Percentiles rank a stretch among this genome's conserved stretches.
These are phyloP conservation scores for Narcine bancroftii DNA, from an alignment of 2,113 vertebrate genomes.

Conservation along the genomic window DNA sequence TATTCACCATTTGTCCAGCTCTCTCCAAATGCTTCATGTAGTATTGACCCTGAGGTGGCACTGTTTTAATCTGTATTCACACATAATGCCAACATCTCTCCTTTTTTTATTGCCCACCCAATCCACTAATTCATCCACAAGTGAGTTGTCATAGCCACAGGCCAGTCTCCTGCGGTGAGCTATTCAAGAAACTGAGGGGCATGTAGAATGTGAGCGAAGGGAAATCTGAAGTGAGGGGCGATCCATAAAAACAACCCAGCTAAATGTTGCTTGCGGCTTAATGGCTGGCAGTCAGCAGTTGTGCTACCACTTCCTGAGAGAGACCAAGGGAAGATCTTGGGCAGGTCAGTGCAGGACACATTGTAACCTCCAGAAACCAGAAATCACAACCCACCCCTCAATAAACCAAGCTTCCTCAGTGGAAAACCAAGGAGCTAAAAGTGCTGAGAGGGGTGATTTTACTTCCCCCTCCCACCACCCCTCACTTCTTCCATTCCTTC, in stretches of 20 bases:
- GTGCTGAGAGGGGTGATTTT: not conserved
- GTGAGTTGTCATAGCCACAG: constrained; percentile 39
- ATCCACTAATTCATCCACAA: constrained; percentile 37
- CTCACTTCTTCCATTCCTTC: not conserved
- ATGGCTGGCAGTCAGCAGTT: not conserved
- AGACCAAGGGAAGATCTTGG: not conserved
- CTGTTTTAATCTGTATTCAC: constrained; percentile 50
- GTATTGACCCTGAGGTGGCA: constrained; percentile 49
- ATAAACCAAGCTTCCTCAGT: not conserved
- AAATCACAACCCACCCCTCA: not conserved
- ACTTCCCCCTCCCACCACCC: not conserved
- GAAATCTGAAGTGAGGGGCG: not conserved
- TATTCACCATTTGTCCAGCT: constrained; percentile 45
- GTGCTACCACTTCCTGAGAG: no score
- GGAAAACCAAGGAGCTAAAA: not conserved
- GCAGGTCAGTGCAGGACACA: no score
- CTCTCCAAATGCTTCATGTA: constrained; percentile 43
- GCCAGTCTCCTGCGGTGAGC: constrained; percentile 42
- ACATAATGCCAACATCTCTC: constrained; percentile 45
- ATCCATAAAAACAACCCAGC: not conserved
- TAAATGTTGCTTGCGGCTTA: not conserved
- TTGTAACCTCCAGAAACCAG: not conserved
- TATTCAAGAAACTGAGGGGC: constrained; percentile 42
- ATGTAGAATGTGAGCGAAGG: not conserved
- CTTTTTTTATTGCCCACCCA: constrained; percentile 43